Evolutionary conservation across 92 coral and sea anemone species (phyloP), one percentile per base, ranked within the genome.

Genomic region (Heliopora coerulea): DNA sequence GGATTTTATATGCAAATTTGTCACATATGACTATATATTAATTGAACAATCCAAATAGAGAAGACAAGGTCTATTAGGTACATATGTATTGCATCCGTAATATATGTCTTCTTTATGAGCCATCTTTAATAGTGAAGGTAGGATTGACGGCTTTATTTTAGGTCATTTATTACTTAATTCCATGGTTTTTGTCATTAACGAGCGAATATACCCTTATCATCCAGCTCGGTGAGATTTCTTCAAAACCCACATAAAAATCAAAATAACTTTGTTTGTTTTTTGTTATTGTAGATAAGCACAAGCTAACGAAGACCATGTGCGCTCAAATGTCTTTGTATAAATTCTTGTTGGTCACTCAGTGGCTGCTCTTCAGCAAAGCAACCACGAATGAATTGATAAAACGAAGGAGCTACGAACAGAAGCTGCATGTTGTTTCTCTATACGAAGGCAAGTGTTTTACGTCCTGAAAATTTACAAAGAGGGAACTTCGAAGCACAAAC

Each of bases 231-330:
- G n/a, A n/a, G n/a, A n/a, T n/a, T 46, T 46, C 52, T 46, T 46
- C n/a, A 46, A 46, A 8, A 46, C 52, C 52, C 3, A 46, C n/a
- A 37, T 37, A 11, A 37, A 46, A 46, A 2, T 46, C 10, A 46
- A 6, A 2, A 8, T 15, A 37, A 29, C 9, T 27, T 61, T 27
- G 19, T 31, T 15, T 37, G 29, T 63, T 19, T 63, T 63, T 9
- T 63, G 11, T 63, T 49, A 37, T 29, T 9, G 3, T 34, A 63
- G 2, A 6, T 46, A 6, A 27, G 30, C 21, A 34, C 24, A 34
- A 37, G 18, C 70, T 63, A 63, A 63, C 52, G 18, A 37, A n/a
- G 11, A 40, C 70, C 70, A 63, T 63, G 70, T 40, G 70, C 54
- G 34, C 11, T 5, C 70, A 20, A 37, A 52, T 40, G 70, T n/a